phyloP scores from a whole-genome alignment of 2,797 vertebrate species.

The Lates japonicus region DNA sequence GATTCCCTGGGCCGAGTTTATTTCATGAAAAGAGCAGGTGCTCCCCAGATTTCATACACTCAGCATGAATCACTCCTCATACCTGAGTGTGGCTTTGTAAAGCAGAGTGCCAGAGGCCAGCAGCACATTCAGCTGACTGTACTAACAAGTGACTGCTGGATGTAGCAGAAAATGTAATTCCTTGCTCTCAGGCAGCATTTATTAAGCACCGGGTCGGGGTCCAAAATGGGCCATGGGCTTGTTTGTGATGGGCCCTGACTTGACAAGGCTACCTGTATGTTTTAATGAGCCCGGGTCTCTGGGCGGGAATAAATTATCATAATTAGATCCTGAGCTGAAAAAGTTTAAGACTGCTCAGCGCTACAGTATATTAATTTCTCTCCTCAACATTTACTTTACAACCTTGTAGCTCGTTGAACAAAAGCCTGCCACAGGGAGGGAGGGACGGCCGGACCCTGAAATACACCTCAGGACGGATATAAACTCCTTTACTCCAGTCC shows the following conservation, averaged over 20 bases:
- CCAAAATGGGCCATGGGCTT: conserved; percentile 28
- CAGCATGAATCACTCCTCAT: conserved; percentile 29
- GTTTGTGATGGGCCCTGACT: conserved; percentile 56
- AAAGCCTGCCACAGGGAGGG: neutral
- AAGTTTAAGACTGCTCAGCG: conserved; percentile 32
- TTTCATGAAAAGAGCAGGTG: conserved; percentile 26
- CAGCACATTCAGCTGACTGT: neutral
- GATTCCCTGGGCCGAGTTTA: neutral
- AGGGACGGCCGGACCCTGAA: neutral
- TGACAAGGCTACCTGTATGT: conserved; percentile 58
- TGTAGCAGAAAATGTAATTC: conserved; percentile 10
- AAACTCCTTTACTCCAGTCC: too few relatives aligned
- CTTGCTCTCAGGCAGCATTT: conserved; percentile 21
- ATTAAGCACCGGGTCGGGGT: conserved; percentile 40
- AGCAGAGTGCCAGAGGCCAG: neutral
- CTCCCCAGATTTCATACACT: neutral
- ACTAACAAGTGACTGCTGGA: conserved; percentile 36
- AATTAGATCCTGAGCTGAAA: conserved; percentile 51
- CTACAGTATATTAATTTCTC: conserved; percentile 30
- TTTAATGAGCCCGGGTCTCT: conserved; percentile 65
- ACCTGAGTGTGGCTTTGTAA: conserved; percentile 3
- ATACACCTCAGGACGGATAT: conserved; percentile 11
- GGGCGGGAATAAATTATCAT: conserved; percentile 59
- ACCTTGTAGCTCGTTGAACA: conserved; percentile 15
- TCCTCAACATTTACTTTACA: conserved; percentile 22